Evolutionary conservation across 2,113 vertebrate genomes (phyloP), one percentile per base, ranked within the genome.

Genomic region (Pluvianellus socialis): DNA sequence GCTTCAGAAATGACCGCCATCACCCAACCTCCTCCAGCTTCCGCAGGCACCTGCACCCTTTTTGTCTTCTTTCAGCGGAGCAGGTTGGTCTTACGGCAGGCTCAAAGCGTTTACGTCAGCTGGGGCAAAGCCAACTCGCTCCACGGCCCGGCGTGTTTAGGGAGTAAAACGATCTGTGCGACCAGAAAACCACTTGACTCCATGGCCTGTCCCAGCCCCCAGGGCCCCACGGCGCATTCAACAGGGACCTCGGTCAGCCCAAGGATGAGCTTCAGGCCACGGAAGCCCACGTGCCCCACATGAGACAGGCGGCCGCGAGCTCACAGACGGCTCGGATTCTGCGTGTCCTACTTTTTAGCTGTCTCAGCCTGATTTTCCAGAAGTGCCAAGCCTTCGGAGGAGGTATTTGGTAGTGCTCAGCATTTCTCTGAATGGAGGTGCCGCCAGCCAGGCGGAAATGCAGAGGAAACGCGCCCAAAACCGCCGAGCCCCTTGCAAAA

Each of bases 351-450:
- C 89, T 96, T 97, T 95, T 95, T 50, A 96, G 94, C 86, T 89
- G 50, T 79, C 96, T 92, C 71, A 92, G 91, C 73, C 93, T 93
- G 81, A 75, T 95, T 97, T 96, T 96, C 85, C 87, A 95, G 86
- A 91, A 92, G 81, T 61, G 79, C 63, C 40, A 7, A 91, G 73
- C 49, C 89, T 79, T 94, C 93, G 58, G 59, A 95, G 55, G 49
- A 87, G 75, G 35, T 49, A 82, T 94, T 92, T 79, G 89, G 70
- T 89, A 79, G 76, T 5, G 7, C 86, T 91, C 81, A 94, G 92
- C 90, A 90, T n/a, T 96, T 90, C 83, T 83, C 82, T 70, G 58
- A 92, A 76, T 4, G 50, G 9, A 90, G 74, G 62, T 83, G 81
- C 85, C 5, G 18, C 58, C 85, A 85, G 53, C 45, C 67, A 79